These are phyloP conservation scores for Halesus radiatus DNA, from an alignment of 1,140 invertebrate species.

Conservation along the genomic window DNA sequence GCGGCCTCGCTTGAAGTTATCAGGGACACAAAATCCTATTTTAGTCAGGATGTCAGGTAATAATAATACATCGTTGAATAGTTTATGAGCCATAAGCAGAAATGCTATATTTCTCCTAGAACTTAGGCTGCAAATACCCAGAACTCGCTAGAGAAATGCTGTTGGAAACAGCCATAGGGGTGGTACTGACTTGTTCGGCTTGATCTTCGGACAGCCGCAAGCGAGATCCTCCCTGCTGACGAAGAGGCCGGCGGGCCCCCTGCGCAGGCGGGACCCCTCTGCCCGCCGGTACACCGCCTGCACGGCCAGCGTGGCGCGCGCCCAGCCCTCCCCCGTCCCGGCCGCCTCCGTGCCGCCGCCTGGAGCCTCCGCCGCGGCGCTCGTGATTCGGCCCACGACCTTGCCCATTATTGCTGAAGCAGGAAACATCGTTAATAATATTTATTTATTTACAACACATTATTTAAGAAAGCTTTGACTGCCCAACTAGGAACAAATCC, in stretches of 20 bases:
- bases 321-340: constrained; percentile 75
- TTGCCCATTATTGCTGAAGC: constrained; percentile 88
- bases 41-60: no score
- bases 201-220: constrained; percentile 97
- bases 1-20: no score
- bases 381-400: constrained; percentile 83
- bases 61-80: no score
- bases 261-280: constrained; percentile 67
- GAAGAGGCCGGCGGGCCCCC: constrained; percentile 82
- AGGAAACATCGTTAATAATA: constrained; percentile 10
- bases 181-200: constrained; percentile 82
- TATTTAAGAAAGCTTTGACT: no score
- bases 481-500: no score
- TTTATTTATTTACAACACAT: no score
- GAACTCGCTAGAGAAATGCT: no score
- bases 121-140: no score
- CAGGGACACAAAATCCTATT: no score
- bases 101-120: no score
- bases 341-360: constrained; percentile 65
- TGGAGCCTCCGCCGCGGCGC: constrained; percentile 56
- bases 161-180: no score
- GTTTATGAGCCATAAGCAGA: no score
- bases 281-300: constrained; percentile 88
- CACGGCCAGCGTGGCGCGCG: constrained; percentile 88
- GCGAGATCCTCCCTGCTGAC: constrained; percentile 86